These are phyloP conservation scores for Eudemis profundana DNA, from an alignment of 2,888 invertebrate genomes.

Conservation along the genomic window DNA sequence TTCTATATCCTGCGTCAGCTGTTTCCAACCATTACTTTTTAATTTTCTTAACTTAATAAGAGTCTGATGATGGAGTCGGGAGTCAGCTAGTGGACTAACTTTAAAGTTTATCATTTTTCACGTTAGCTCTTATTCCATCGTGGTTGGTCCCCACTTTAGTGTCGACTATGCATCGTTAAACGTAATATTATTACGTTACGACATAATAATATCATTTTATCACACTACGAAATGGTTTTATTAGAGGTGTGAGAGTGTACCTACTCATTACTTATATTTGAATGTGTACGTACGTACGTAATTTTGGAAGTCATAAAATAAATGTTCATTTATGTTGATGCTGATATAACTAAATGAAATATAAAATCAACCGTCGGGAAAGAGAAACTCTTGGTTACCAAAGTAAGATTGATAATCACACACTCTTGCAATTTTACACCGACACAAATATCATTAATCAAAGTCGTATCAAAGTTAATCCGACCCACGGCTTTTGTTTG, in stretches of 20 bases:
- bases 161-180: not conserved
- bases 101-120: too few species aligned
- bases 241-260: not conserved
- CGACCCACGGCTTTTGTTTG: slow-evolving; percentile 49
- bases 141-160: too few species aligned
- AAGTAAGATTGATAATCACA: slow-evolving; percentile 28
- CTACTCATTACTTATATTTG: not conserved
- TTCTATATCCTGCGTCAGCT: too few species aligned
- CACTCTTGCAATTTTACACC: slow-evolving; percentile 29
- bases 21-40: too few species aligned
- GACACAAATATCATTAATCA: slow-evolving; percentile 34
- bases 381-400: slow-evolving; percentile 13
- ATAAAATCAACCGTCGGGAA: slow-evolving; percentile 1
- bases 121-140: too few species aligned
- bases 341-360: not conserved
- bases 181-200: slow-evolving; percentile 8
- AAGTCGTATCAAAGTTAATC: slow-evolving; percentile 47
- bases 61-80: too few species aligned
- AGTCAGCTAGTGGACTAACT: too few species aligned
- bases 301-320: not conserved
- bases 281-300: not conserved
- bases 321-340: not conserved
- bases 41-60: too few species aligned
- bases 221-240: not conserved
- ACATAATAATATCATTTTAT: slow-evolving; percentile 5